Evolutionary conservation across 1,140 invertebrate species (phyloP).

Genomic region (Paraescarpia echinospica): DNA sequence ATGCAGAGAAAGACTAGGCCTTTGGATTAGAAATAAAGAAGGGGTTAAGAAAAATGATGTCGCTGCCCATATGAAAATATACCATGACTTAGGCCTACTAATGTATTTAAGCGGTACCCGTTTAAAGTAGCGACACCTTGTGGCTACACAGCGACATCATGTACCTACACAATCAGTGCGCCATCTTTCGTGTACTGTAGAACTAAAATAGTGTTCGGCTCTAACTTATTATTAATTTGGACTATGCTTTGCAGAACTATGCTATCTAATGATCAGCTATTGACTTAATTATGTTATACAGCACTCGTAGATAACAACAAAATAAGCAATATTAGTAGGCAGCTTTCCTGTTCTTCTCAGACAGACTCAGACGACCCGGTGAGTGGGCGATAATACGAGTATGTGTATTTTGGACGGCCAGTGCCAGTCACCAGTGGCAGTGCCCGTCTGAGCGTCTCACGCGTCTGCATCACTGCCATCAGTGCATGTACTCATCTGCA

Average conservation of each 20-base stretch:
- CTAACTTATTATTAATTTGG: neutral
- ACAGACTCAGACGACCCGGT: neutral
- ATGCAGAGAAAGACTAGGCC: too few relatives aligned
- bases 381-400: neutral
- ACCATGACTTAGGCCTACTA: too few relatives aligned
- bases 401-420: neutral
- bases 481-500: neutral
- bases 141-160: neutral
- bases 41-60: too few relatives aligned
- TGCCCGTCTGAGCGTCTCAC: too few relatives aligned
- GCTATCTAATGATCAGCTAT: neutral
- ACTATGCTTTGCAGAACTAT: neutral
- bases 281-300: neutral
- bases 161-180: neutral
- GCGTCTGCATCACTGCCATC: too few relatives aligned
- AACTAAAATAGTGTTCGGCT: neutral
- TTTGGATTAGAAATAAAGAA: too few relatives aligned
- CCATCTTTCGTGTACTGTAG: neutral
- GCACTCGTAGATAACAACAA: neutral
- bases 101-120: too few relatives aligned
- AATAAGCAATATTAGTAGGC: neutral
- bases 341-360: neutral
- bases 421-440: too few relatives aligned
- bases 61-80: too few relatives aligned
- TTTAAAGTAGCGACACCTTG: neutral